These are phyloP conservation scores for Arrhopalites spinosus DNA, from an alignment of 2,888 invertebrate species.

Conservation along the genomic window DNA sequence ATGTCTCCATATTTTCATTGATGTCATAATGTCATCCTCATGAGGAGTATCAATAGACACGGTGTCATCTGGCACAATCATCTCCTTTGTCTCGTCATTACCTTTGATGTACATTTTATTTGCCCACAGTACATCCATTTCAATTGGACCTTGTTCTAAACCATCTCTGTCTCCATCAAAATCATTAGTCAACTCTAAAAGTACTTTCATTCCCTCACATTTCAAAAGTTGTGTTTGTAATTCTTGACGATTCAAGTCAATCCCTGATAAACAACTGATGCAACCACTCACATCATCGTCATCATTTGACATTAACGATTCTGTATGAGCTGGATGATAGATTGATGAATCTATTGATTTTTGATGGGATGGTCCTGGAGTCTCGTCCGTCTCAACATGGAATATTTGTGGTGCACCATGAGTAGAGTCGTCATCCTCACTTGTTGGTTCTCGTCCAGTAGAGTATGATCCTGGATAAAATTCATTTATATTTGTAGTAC, in stretches of 20 bases:
- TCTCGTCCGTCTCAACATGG: constrained; percentile 1
- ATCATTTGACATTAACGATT: constrained; percentile 16
- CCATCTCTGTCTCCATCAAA: constrained; percentile 19
- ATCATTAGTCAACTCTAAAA: constrained; percentile 6
- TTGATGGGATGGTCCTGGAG: neutral
- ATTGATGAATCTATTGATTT: constrained; percentile 4
- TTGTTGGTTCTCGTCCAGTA: neutral
- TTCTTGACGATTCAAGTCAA: neutral
- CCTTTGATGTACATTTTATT: constrained; percentile 1
- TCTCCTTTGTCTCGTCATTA: neutral
- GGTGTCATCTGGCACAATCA: constrained; percentile 12
- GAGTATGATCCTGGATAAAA: neutral
- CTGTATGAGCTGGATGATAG: constrained; percentile 25
- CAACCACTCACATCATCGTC: neutral
- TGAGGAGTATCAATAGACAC: neutral
- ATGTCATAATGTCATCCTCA: neutral
- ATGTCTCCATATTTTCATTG: neutral
- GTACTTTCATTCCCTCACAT: constrained; percentile 18
- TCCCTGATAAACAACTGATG: neutral
- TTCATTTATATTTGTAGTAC: neutral
- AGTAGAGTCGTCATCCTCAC: neutral
- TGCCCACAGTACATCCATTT: constrained; percentile 22
- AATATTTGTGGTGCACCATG: constrained; percentile 1
- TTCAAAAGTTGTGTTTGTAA: neutral
- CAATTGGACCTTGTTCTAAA: neutral